A percentile compares a stretch with the other conserved stretches of the same genome.
These are phyloP conservation scores for Silurus lanzhouensis DNA, from an alignment of 2,797 vertebrate species.

Conservation along the genomic window DNA sequence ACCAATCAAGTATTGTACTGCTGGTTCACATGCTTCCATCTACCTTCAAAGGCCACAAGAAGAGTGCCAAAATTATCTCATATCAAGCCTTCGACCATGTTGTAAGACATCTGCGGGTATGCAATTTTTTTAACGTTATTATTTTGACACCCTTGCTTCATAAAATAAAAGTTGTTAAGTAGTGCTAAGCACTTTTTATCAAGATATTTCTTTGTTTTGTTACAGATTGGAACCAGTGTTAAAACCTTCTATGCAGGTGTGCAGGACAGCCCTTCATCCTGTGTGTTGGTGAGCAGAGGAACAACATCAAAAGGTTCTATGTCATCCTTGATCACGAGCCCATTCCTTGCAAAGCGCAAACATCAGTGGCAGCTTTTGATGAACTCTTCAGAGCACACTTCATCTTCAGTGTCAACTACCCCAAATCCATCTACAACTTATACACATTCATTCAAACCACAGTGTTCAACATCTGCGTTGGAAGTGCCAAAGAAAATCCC, in stretches of 20 bases:
- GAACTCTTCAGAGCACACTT: conserved; percentile 39
- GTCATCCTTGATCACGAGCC: conserved; percentile 22
- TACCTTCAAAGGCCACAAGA: no score
- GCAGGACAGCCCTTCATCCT: conserved; percentile 48
- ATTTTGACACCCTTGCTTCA: no score
- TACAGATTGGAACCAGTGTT: conserved; percentile 28
- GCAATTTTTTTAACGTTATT: no score
- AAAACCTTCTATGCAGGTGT: conserved; percentile 31
- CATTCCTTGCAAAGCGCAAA: neutral
- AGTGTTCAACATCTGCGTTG: neutral
- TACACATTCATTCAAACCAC: conserved; percentile 6
- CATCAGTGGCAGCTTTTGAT: conserved; percentile 49
- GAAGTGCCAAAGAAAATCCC: neutral
- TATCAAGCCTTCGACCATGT: no score
- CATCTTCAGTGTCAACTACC: conserved; percentile 14
- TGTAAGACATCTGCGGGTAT: neutral
- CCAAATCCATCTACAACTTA: neutral
- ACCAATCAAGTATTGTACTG: no score
- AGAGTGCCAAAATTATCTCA: neutral
- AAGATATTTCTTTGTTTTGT: no score
- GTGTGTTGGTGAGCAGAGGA: conserved; percentile 28
- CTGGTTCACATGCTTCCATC: no score
- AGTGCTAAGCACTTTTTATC: no score
- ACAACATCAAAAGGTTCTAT: conserved; percentile 37
- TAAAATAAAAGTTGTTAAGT: no score